Evolutionary conservation across 1,140 invertebrate species (phyloP).

Genomic region (Drosophila micromelanica): DNA sequence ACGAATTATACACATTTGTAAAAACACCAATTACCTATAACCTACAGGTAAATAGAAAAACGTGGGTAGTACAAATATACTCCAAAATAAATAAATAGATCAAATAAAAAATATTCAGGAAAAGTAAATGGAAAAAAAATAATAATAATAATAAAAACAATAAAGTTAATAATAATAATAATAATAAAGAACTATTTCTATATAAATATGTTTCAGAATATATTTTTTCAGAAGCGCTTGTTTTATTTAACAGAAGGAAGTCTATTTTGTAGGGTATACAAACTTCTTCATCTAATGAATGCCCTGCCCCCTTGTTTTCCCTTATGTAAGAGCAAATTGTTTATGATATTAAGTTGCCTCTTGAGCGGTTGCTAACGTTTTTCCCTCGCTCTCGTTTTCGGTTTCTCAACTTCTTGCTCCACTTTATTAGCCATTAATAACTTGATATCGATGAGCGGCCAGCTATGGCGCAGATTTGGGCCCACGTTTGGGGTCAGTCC

Average conservation of each 20-base stretch:
- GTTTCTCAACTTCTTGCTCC: background rate
- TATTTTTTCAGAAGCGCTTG: no score
- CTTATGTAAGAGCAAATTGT: conserved; percentile 66
- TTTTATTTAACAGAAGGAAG: no score
- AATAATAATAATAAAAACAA: no score
- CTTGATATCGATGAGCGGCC: conserved; percentile 72
- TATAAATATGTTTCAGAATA: no score
- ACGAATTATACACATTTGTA: no score
- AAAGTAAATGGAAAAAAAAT: no score
- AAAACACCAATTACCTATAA: background rate
- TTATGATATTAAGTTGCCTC: conserved; percentile 77
- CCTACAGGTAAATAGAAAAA: no score
- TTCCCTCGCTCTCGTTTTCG: background rate
- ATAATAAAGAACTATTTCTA: no score
- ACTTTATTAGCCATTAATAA: conserved; percentile 77
- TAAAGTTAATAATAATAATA: no score
- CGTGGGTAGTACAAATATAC: no score
- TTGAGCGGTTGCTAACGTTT: conserved; percentile 63
- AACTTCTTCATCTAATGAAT: background rate
- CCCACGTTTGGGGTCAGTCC: conserved; percentile 19
- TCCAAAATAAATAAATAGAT: no score
- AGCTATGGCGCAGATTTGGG: conserved; percentile 18
- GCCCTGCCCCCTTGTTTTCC: conserved; percentile 5
- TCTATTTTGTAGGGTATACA: conserved; percentile 24
- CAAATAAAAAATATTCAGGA: no score